A percentile compares a stretch with the other conserved stretches of the same genome.
phyloP scores from a whole-genome alignment of 1,140 invertebrate genomes.

The Helicoverpa armigera region DNA sequence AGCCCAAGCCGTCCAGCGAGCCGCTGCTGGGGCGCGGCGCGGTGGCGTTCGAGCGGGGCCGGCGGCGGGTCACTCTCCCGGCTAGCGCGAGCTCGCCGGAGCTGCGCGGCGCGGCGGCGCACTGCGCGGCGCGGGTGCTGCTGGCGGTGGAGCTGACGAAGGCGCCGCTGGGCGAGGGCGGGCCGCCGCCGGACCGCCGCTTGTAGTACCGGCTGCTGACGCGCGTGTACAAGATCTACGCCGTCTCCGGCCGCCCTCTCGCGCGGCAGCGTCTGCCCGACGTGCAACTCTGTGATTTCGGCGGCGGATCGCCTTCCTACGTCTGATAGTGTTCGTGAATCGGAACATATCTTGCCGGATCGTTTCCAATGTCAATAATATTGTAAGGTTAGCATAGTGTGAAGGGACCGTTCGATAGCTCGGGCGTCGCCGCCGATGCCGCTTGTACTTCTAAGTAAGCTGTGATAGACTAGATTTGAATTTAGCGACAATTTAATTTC shows the following conservation, averaged over 20 bases:
- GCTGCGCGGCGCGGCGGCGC: conserved; percentile 79
- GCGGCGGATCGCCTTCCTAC: conserved; percentile 61
- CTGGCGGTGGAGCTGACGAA: conserved; percentile 79
- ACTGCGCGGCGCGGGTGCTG: conserved; percentile 77
- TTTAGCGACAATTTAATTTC: conserved; percentile 70
- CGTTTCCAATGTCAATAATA: conserved; percentile 44
- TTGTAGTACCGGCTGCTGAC: conserved; percentile 85
- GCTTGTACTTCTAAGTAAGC: conserved; percentile 79
- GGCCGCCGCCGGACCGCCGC: conserved; percentile 66
- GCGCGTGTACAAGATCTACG: conserved; percentile 83
- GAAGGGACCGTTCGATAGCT: conserved; percentile 25
- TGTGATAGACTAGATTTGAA: conserved; percentile 84
- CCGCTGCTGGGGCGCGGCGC: conserved; percentile 81
- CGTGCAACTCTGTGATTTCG: conserved; percentile 63
- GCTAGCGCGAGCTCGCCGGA: conserved; percentile 86
- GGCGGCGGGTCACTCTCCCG: conserved; percentile 74
- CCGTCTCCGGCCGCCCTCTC: conserved; percentile 65
- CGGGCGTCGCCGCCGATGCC: conserved; percentile 50
- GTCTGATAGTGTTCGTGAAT: conserved; percentile 58
- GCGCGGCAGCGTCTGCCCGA: conserved; percentile 55
- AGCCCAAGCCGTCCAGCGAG: conserved; percentile 79
- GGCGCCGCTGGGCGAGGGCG: conserved; percentile 64
- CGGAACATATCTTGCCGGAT: conserved; percentile 58
- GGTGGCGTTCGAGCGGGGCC: conserved; percentile 58
- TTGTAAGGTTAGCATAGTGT: conserved; percentile 43